phyloP scores from a whole-genome alignment of 2,113 vertebrate genomes.

The chimpanzee (Pan troglodytes) region NHGRI_mPanTro3-v2.1_pri NC_072412.2:36173001-36173500 shows the following conservation, averaged over 20 bases:
- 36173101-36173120: background rate
- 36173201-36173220: background rate
- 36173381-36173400: background rate
- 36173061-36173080: background rate
- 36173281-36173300: background rate
- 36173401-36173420: background rate
- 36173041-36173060: background rate
- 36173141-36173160: too few relatives aligned
- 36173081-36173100: background rate
- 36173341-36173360: background rate
- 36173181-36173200: background rate
- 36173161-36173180: background rate
- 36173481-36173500: background rate
- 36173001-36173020: background rate
- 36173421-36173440: background rate
- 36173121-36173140: too few relatives aligned
- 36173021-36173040: background rate
- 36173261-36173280: background rate
- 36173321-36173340: background rate
- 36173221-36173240: background rate
- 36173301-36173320: background rate
- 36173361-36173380: background rate
- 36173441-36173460: background rate
- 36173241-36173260: background rate
- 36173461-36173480: background rate